phyloP scores from a whole-genome alignment of 1,140 invertebrate genomes.

The Eumeta japonica region DNA sequence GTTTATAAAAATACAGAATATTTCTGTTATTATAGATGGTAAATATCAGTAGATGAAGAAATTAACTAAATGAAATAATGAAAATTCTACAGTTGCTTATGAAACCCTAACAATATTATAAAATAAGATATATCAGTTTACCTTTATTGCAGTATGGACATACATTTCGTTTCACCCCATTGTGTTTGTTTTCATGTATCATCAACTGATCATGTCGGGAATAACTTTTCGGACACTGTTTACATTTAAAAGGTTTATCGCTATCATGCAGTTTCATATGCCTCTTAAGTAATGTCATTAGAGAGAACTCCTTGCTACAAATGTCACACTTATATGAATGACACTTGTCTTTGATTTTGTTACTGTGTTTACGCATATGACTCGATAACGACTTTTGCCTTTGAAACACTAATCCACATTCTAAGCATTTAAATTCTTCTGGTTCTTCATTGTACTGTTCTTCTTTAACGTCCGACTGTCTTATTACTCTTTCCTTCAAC shows the following conservation, averaged over 20 bases:
- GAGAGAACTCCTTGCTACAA: constrained; percentile 36
- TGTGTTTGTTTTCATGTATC: constrained; percentile 60
- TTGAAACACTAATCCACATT: constrained; percentile 31
- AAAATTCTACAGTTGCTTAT: neutral
- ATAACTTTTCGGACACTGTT: constrained; percentile 55
- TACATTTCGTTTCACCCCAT: constrained; percentile 59
- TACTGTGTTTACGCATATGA: constrained; percentile 29
- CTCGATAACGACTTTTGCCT: constrained; percentile 10
- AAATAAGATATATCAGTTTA: constrained; percentile 18
- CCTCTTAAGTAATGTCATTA: constrained; percentile 35
- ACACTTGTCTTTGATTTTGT: constrained; percentile 18
- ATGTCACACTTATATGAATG: constrained; percentile 25
- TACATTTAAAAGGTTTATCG: constrained; percentile 36
- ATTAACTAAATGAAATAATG: no score
- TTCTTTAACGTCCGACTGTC: constrained; percentile 15
- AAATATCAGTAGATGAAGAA: no score
- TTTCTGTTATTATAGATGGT: no score
- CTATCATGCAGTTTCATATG: constrained; percentile 42
- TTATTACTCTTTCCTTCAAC: neutral
- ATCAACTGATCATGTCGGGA: constrained; percentile 58
- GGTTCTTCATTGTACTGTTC: constrained; percentile 12
- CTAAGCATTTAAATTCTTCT: constrained; percentile 5
- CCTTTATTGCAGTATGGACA: constrained; percentile 62
- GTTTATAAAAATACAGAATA: no score
- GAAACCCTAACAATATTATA: neutral